Evolutionary conservation across 2,113 vertebrate genomes (phyloP).

Genomic region (Elanoides forficatus): DNA sequence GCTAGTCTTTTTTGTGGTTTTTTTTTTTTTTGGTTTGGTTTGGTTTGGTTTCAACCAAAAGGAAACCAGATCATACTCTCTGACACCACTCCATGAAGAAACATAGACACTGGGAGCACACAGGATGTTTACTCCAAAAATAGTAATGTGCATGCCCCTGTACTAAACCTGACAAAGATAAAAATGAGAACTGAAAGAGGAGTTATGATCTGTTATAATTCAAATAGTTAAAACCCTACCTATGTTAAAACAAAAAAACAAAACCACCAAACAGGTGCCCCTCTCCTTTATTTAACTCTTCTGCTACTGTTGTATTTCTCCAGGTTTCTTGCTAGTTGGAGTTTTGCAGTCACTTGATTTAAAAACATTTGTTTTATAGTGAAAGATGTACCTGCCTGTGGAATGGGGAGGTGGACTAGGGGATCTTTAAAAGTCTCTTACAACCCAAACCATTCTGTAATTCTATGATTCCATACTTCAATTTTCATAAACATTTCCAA

Average conservation of each 20-base stretch:
- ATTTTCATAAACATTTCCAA: not conserved
- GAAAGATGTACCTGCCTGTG: not conserved
- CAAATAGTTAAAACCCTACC: not conserved
- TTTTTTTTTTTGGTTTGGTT: not conserved
- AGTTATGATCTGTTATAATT: not conserved
- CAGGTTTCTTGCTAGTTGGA: not conserved
- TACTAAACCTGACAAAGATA: not conserved
- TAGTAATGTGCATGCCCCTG: rapidly evolving
- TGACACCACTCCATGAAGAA: not conserved
- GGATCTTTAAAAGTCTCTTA: not conserved
- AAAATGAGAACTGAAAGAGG: not conserved
- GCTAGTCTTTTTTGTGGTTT: not conserved
- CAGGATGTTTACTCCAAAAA: not conserved
- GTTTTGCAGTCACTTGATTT: not conserved
- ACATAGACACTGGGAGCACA: not conserved
- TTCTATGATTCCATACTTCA: not conserved
- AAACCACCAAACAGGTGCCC: not conserved
- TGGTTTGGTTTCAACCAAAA: not conserved
- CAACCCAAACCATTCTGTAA: not conserved
- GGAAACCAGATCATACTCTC: not conserved
- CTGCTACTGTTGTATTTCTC: not conserved
- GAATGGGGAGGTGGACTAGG: not conserved
- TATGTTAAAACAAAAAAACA: not conserved
- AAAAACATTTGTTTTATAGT: not conserved
- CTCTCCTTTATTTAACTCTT: not conserved